These are phyloP conservation scores for Antrozous pallidus DNA, from an alignment of 2,797 vertebrate genomes.

Conservation along the genomic window DNA sequence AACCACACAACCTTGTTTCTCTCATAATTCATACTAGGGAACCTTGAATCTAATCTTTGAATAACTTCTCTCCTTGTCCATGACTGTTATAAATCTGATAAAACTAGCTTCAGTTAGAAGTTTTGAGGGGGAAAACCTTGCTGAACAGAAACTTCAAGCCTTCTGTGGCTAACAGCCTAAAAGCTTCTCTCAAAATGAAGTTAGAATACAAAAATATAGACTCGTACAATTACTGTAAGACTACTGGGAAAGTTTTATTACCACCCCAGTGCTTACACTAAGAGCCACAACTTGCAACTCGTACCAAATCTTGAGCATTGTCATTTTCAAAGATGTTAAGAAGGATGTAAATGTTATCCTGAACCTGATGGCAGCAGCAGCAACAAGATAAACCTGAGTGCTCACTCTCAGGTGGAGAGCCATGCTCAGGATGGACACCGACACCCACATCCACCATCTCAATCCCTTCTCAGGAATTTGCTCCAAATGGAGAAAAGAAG, in stretches of 20 bases:
- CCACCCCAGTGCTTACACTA: not conserved
- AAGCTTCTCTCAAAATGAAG: not conserved
- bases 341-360: conserved; percentile 75
- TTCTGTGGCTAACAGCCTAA: not conserved
- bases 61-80: not conserved
- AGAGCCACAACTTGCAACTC: not conserved
- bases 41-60: not conserved
- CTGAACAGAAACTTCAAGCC: not conserved
- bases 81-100: not conserved
- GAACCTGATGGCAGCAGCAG: not conserved
- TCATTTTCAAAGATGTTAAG: conserved; percentile 23
- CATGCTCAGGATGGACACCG: not conserved
- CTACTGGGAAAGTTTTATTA: not conserved
- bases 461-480: conserved; percentile 46
- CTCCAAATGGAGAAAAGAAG: not conserved
- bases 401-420: not conserved
- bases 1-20: not conserved
- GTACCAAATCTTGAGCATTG: not conserved
- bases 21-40: not conserved
- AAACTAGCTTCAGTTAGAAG: not conserved
- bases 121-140: not conserved
- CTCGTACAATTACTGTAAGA: not conserved
- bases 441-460: conserved; percentile 27
- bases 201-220: not conserved
- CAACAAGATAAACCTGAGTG: not conserved